Conservation (phyloP, 1,140 invertebrate species). For the Drosophila guanche region DNA sequence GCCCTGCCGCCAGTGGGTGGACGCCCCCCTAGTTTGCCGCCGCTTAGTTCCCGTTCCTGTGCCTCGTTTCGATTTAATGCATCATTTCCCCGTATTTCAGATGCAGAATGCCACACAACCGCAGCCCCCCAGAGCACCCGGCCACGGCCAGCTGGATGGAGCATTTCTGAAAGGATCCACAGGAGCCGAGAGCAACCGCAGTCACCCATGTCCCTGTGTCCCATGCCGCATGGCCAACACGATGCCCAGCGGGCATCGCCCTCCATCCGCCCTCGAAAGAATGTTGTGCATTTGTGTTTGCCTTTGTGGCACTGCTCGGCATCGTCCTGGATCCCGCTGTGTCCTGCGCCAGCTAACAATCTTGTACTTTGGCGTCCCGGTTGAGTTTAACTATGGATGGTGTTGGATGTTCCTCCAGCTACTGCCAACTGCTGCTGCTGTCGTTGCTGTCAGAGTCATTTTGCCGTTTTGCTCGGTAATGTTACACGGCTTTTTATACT, state of each 20-base stretch:
- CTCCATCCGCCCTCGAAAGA: conserved; percentile 38
- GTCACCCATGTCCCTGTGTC: conserved; percentile 24
- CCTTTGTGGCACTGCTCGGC: conserved; percentile 54
- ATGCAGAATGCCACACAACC: conserved; percentile 41
- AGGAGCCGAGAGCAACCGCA: conserved; percentile 43
- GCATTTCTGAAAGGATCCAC: conserved; percentile 35
- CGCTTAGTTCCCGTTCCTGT: conserved; percentile 14
- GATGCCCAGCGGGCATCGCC: conserved; percentile 47
- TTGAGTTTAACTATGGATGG: conserved; percentile 55
- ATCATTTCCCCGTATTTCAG: conserved; percentile 69
- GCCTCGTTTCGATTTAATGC: conserved; percentile 72
- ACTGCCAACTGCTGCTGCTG: conserved; percentile 26
- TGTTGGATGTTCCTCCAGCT: conserved; percentile 35
- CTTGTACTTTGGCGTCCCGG: conserved; percentile 60
- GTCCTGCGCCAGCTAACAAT: conserved; percentile 57
- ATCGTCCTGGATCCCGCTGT: conserved; percentile 45
- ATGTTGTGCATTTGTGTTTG: conserved; percentile 69
- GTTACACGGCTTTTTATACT: conserved; percentile 56
- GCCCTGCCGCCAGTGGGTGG: conserved; percentile 1
- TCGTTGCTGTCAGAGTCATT: conserved; percentile 55
- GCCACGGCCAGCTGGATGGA: conserved; percentile 23
- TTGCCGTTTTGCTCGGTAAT: conserved; percentile 62
- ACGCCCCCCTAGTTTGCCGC: conserved; percentile 25
- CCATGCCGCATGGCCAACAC: conserved; percentile 12
- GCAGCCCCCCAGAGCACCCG: not conserved